A percentile compares a stretch with the other conserved stretches of the same genome.
Evolutionary conservation across 2,797 vertebrate genomes (phyloP).

Genomic region (Sebastes diploproa): DNA sequence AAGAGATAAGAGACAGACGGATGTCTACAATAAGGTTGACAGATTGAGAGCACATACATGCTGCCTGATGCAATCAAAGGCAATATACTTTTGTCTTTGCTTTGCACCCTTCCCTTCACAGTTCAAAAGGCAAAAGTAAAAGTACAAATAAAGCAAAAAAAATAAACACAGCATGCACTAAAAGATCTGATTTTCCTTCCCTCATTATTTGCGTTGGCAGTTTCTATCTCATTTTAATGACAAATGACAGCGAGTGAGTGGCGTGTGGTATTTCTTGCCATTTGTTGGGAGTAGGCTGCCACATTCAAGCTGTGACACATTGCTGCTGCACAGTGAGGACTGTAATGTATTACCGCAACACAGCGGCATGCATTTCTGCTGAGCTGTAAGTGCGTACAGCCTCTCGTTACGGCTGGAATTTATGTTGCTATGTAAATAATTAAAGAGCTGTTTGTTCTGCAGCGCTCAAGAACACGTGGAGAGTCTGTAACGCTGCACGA

Average conservation of each 20-base stretch:
- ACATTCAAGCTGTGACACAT: slow-evolving; percentile 46
- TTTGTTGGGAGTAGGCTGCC: slow-evolving; percentile 36
- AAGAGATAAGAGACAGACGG: slow-evolving; percentile 57
- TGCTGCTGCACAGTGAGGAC: slow-evolving; percentile 21
- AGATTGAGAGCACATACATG: slow-evolving; percentile 70
- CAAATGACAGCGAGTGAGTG: slow-evolving; percentile 41
- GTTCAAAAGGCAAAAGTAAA: slow-evolving; percentile 31
- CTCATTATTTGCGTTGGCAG: background rate
- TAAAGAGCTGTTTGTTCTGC: slow-evolving; percentile 56
- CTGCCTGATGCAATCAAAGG: slow-evolving; percentile 72
- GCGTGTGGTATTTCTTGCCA: slow-evolving; percentile 42
- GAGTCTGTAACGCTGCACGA: background rate
- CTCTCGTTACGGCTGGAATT: slow-evolving; percentile 43
- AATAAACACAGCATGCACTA: background rate
- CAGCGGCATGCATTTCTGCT: slow-evolving; percentile 34
- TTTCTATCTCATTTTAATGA: slow-evolving; percentile 27
- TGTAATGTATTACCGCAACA: slow-evolving; percentile 33
- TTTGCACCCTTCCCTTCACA: slow-evolving; percentile 3
- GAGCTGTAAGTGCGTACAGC: slow-evolving; percentile 11
- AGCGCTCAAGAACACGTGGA: slow-evolving; percentile 21
- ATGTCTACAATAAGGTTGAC: slow-evolving; percentile 61
- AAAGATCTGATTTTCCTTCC: slow-evolving; percentile 8
- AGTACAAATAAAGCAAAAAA: slow-evolving; percentile 10
- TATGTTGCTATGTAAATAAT: slow-evolving; percentile 63
- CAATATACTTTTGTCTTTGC: slow-evolving; percentile 46